Evolutionary conservation across 2,113 vertebrate genomes (phyloP), one percentile per base, ranked within the genome.

Genomic region (Lipotes vexillifer): DNA sequence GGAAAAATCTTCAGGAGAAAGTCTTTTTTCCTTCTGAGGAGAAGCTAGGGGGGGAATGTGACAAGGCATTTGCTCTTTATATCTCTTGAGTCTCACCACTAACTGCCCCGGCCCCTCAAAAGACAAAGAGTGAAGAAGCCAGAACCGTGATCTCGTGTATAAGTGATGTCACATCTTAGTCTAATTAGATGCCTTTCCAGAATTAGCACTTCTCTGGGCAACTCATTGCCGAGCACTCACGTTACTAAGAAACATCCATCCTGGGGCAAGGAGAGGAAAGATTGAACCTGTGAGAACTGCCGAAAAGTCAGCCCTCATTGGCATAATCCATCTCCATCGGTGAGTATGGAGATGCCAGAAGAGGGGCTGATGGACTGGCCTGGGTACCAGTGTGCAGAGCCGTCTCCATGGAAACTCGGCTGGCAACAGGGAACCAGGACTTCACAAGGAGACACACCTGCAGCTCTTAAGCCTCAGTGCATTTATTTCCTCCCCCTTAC

Each of bases 331-430:
- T 69, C 41, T 3, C 2, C 12, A 49, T 23, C 31, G 61, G 57
- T 59, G 3, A 11, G 25, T 20, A 4, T 18, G 81, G 11, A 27
- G 41, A 84, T 86, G 69, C 17, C 0, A 14, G 5, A 31, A 15
- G 12, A 13, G 44, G 78, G 11, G 31, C 69, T 38, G 29, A 15
- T 18, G 36, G 57, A 41, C 33, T 20, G 88, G 31, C 36, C 61
- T 61, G 85, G 85, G 61, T 31, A 44, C 66, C 57, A 18, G 41
- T 21, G 31, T 81, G 59, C 93, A 77, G 68, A 12, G 44, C 90
- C 0, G 55, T 98, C 82, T 93, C 97, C 96, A 94, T 96, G 96
- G 97, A 94, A 98, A 98, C 96, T 49, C 85, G 57, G 71, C 29
- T 27, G 46, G 77, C 80, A 65, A 71, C 61, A 81, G 92, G 46